Percentiles rank a stretch among this genome's conserved stretches.
Evolutionary conservation across 2,113 vertebrate species (phyloP).

Genomic region (Brachionichthys hirsutus): DNA sequence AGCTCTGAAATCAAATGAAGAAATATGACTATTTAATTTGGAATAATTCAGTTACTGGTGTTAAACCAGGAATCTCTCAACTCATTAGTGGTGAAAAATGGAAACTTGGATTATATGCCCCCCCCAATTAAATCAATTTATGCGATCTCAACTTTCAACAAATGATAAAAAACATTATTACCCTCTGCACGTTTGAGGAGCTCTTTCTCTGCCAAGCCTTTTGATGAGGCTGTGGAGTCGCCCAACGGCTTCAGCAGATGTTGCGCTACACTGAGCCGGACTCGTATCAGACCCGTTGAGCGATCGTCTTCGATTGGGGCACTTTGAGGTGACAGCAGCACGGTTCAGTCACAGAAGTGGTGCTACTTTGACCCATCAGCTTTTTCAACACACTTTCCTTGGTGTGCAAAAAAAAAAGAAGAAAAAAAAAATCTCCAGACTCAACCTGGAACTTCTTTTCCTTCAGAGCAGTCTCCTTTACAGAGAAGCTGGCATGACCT

Average conservation of each 20-base stretch:
- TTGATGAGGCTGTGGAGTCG: slow-evolving; percentile 61
- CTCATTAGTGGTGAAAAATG: slow-evolving; percentile 46
- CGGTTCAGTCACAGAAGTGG: no score
- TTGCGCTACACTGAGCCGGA: slow-evolving; percentile 48
- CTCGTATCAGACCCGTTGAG: slow-evolving; percentile 36
- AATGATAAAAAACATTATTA: slow-evolving; percentile 68
- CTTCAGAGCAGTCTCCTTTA: slow-evolving; percentile 61
- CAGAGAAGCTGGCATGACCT: slow-evolving; percentile 71
- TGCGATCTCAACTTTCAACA: slow-evolving; percentile 61
- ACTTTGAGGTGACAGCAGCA: slow-evolving; percentile 25
- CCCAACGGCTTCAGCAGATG: slow-evolving; percentile 70
- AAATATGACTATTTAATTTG: slow-evolving; percentile 7
- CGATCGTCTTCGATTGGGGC: slow-evolving; percentile 38
- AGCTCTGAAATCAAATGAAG: slow-evolving; percentile 12
- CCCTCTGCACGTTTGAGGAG: slow-evolving; percentile 54
- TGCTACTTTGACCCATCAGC: no score
- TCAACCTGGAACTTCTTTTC: slow-evolving; percentile 42
- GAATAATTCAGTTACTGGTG: slow-evolving; percentile 10
- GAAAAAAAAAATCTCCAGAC: slow-evolving; percentile 33
- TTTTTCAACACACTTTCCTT: slow-evolving; percentile 19
- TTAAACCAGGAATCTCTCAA: slow-evolving; percentile 29
- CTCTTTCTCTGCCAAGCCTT: slow-evolving; percentile 55
- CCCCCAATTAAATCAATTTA: slow-evolving; percentile 59
- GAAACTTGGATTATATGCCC: slow-evolving; percentile 36
- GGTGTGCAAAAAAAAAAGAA: slow-evolving; percentile 36